Conservation (phyloP, 2,113 vertebrate genomes). For the Recurvirostra avosetta region DNA sequence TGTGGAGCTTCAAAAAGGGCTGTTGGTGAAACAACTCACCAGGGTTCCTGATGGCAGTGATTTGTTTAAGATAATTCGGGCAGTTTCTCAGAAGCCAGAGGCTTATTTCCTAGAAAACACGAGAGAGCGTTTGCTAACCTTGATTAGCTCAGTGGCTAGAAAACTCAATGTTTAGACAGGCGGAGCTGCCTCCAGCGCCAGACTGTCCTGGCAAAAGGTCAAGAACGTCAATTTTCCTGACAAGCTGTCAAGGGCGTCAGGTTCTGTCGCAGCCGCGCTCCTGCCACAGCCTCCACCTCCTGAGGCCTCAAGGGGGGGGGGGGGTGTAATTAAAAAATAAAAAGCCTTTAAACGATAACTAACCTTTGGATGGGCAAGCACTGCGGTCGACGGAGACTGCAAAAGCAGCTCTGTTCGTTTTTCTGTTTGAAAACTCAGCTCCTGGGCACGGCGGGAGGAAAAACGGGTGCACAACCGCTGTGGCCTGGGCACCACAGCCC, state of each 20-base stretch:
- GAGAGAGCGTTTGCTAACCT: neutral
- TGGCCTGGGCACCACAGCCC: neutral
- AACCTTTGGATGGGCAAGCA: neutral
- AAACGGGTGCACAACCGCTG: neutral
- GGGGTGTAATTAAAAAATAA: no score
- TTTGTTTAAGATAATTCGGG: neutral
- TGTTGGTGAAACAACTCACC: neutral
- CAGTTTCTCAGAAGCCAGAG: neutral
- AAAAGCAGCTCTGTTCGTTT: neutral
- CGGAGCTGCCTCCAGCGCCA: neutral
- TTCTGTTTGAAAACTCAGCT: neutral
- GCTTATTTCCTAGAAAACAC: neutral
- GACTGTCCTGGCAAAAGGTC: neutral
- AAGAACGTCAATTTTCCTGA: neutral
- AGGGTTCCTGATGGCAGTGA: neutral
- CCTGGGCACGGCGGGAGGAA: neutral
- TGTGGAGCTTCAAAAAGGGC: neutral
- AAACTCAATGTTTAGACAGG: neutral
- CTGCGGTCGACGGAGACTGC: fast-evolving
- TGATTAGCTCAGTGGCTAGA: neutral
- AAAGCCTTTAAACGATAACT: neutral
- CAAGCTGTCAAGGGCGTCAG: neutral
- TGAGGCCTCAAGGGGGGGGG: neutral
- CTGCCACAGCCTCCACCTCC: neutral
- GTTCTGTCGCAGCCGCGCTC: neutral